A percentile compares a stretch with the other conserved stretches of the same genome.
Conservation (phyloP, 2,113 vertebrate genomes). For the Apodemus sylvaticus region DNA sequence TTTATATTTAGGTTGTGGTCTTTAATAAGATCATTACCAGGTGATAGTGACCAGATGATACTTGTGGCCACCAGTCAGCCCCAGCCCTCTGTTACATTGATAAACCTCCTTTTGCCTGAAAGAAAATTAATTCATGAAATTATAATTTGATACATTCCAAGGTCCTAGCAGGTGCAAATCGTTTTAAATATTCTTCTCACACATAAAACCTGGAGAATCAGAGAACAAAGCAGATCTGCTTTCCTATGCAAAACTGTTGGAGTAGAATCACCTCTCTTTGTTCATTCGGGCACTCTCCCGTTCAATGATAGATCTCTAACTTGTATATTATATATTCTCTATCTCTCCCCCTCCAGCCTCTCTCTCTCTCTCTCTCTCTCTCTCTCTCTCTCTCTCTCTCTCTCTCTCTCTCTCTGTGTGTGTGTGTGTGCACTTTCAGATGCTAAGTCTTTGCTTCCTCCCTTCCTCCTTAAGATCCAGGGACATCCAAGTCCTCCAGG, state of each 20-base stretch:
- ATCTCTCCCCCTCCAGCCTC: too few relatives aligned
- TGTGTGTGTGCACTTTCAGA: not conserved
- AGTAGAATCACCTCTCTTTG: not conserved
- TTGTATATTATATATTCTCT: not conserved
- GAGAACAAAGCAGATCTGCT: not conserved
- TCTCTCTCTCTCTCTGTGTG: not conserved
- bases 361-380: not conserved
- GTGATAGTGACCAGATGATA: not conserved
- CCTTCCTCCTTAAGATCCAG: not conserved
- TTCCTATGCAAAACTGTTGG: not conserved
- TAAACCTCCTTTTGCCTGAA: not conserved
- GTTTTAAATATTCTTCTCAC: slow-evolving; percentile 33
- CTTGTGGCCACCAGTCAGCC: not conserved
- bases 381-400: not conserved
- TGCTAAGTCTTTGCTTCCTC: not conserved
- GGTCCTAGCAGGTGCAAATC: not conserved
- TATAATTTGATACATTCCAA: not conserved
- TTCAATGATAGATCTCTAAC: not conserved
- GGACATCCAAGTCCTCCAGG: not conserved
- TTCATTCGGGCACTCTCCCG: not conserved
- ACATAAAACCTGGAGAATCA: not conserved
- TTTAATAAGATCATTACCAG: not conserved
- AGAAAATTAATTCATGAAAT: not conserved
- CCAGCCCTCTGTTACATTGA: not conserved
- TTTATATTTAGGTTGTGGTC: not conserved